These are phyloP conservation scores for Cisticola juncidis DNA, from an alignment of 2,113 vertebrate species.

Conservation along the genomic window DNA sequence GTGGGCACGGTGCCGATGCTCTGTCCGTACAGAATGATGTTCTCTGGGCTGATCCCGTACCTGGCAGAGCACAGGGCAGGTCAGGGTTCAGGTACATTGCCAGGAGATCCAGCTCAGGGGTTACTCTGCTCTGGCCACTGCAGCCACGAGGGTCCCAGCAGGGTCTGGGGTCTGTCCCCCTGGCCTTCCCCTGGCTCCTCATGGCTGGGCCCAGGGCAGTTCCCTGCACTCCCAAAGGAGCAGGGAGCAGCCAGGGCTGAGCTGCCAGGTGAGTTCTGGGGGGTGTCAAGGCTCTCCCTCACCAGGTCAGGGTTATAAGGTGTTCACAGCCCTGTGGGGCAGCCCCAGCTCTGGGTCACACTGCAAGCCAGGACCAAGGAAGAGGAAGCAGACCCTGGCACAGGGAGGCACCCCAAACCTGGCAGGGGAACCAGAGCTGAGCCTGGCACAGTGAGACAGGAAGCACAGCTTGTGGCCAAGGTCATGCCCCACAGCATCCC, in stretches of 20 bases:
- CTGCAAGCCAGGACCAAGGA: rapidly evolving
- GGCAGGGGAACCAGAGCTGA: background rate
- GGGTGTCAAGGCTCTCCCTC: background rate
- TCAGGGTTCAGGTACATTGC: rapidly evolving
- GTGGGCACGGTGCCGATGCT: slow-evolving; percentile 96
- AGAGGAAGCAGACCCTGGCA: background rate
- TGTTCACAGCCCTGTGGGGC: rapidly evolving
- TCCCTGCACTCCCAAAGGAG: background rate
- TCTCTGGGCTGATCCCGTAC: slow-evolving; percentile 93
- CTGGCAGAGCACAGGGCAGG: slow-evolving; percentile 49
- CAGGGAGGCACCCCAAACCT: rapidly evolving
- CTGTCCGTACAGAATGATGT: slow-evolving; percentile 92
- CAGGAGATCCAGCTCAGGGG: background rate
- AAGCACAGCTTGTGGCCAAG: background rate
- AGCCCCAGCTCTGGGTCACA: background rate
- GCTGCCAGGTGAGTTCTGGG: background rate
- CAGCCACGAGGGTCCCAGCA: rapidly evolving
- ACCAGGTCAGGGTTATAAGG: background rate
- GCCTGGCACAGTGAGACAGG: background rate
- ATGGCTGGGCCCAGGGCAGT: background rate
- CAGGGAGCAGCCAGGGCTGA: background rate
- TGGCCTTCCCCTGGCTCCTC: background rate
- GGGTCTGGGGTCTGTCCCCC: background rate
- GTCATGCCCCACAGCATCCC: background rate
- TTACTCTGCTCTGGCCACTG: background rate